A percentile compares a stretch with the other conserved stretches of the same genome.
phyloP scores from a whole-genome alignment of 2,113 vertebrate genomes.

The Psilopsiagon aurifrons region DNA sequence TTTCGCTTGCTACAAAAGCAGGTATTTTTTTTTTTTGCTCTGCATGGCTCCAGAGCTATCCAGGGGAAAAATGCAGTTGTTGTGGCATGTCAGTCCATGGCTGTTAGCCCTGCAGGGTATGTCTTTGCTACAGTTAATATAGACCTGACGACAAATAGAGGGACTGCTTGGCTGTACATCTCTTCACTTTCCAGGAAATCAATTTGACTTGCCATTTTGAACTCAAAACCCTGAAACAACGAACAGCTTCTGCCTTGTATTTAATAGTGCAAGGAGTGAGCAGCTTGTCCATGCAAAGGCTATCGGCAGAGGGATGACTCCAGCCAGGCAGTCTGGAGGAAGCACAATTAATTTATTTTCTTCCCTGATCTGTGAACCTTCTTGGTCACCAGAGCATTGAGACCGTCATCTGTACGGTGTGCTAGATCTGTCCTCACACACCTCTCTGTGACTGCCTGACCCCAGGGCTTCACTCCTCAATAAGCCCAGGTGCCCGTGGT shows the following conservation, averaged over 20 bases:
- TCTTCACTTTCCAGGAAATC: background rate
- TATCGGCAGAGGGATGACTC: fast-evolving
- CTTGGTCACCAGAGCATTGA: background rate
- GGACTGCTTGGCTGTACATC: background rate
- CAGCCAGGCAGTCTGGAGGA: background rate
- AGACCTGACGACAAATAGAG: background rate
- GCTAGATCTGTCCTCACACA: background rate
- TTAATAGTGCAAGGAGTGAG: background rate
- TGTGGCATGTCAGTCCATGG: background rate
- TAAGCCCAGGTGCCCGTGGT: background rate
- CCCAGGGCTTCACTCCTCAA: background rate
- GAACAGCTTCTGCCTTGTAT: background rate
- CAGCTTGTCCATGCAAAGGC: background rate
- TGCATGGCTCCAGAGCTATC: background rate
- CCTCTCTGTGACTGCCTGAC: background rate
- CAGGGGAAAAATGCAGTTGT: background rate
- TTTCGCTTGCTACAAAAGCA: background rate
- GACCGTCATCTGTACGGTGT: background rate
- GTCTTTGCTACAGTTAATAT: background rate
- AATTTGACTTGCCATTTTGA: background rate
- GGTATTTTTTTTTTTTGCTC: background rate
- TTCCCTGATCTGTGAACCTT: background rate
- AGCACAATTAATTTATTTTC: background rate
- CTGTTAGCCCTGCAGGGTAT: background rate
- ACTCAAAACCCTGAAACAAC: constrained; percentile 1